Evolutionary conservation across 2,113 vertebrate species (phyloP).

Genomic region (Redunca redunca): DNA sequence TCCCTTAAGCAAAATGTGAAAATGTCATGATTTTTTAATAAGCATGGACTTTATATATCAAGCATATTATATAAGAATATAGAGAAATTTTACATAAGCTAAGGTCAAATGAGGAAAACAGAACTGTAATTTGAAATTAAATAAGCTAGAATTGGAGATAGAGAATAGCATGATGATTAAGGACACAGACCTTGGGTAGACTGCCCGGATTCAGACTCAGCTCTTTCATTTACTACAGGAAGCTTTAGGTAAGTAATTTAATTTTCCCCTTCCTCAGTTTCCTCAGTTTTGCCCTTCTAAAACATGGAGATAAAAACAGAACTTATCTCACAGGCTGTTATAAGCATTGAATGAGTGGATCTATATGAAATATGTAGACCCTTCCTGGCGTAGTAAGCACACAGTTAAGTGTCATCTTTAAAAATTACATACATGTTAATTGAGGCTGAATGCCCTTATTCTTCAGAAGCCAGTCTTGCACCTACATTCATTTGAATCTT

Average conservation of each 20-base stretch:
- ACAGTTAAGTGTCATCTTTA: neutral
- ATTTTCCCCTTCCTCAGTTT: neutral
- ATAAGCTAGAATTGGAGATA: neutral
- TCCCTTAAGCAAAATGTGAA: neutral
- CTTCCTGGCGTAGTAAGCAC: neutral
- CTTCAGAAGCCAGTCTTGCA: neutral
- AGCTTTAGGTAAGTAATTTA: neutral
- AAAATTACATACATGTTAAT: neutral
- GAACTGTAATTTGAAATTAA: neutral
- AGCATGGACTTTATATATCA: neutral
- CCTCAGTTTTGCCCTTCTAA: neutral
- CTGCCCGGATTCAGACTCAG: neutral
- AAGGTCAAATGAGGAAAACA: neutral
- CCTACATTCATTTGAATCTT: neutral
- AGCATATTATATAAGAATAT: neutral
- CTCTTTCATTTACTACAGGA: neutral
- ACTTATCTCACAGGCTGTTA: neutral
- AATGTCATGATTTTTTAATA: neutral
- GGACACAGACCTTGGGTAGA: neutral
- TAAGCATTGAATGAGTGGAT: neutral
- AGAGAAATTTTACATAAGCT: neutral
- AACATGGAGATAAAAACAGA: neutral
- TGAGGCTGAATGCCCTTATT: neutral
- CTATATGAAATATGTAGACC: neutral
- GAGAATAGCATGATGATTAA: neutral